Base-by-base conservation (phyloP, 2,888 invertebrate species). In the Spodoptera picta region DNA sequence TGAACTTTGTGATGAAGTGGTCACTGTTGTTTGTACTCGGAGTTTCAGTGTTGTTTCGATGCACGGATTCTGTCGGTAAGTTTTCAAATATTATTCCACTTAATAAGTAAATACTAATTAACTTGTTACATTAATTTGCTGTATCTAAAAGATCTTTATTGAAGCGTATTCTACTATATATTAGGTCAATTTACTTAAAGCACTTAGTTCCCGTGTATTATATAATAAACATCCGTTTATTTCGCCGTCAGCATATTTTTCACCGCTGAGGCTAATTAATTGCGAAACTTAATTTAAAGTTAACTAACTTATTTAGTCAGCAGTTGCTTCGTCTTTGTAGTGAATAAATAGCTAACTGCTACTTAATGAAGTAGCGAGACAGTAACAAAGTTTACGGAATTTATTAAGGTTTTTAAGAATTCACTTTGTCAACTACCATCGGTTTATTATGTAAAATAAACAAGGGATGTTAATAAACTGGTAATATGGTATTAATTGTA, bases 51-150 rank as follows among this genome's bases (percentile, higher is more conserved):
- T 87, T 93, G 81, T 90, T 92, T 76, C 87, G 86, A 67, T 89
- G 88, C 80, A 92, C 93, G 87, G 92, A 92, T 84, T 93, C 93
- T 46, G 87, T 93, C 61, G 93, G 93, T 93, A 82, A 93, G 93
- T 90, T 83, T 59, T 54, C 54, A 53, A 62, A 50, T 7, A 9
- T 36, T 36, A 9, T 1, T 36, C 2, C 7, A 9, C 36, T 7
- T 36, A 9, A 36, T 7, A 9, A 36, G 7, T 36, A 5, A 36
- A 7, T 36, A 36, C 7, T 36, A 36, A 36, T 36, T 9, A 36
- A 36, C 36, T 36, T 36, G 19, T 36, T 36, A 9, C 4, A 36
- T 36, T 36, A 6, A 36, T 6, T 31, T 1, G 5, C 9, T 9
- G 7, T 36, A 9, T 36, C 6, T 9, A 36, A 9, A 36, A 36